Evolutionary conservation across 2,797 vertebrate species (phyloP).

Genomic region (Meda fulgida): DNA sequence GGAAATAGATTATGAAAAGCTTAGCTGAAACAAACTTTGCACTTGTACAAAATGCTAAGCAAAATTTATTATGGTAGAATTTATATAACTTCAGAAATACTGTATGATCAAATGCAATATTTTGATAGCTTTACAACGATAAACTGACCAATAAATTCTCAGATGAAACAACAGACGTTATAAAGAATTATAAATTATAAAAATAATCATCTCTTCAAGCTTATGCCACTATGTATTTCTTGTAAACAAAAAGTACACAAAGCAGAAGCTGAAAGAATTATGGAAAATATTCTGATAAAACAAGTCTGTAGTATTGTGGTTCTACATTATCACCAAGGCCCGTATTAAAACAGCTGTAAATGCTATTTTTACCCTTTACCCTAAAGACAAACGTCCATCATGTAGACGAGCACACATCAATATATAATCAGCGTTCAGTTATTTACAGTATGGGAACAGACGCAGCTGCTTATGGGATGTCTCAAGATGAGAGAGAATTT

Average conservation of each 20-base stretch:
- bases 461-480: conserved; percentile 38
- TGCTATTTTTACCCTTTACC: conserved; percentile 4
- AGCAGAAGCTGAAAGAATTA: not conserved
- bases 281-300: not conserved
- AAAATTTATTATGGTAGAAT: not conserved
- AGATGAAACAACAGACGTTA: not conserved
- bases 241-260: not conserved
- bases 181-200: too few species aligned
- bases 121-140: not conserved
- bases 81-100: not conserved
- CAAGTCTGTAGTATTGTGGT: not conserved
- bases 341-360: conserved; percentile 12
- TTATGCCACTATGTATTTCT: not conserved
- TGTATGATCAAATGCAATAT: not conserved
- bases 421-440: conserved; percentile 12
- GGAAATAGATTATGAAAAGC: conserved; percentile 44
- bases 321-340: not conserved
- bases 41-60: not conserved
- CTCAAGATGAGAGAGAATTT: conserved; percentile 42
- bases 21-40: conserved; percentile 23
- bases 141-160: not conserved
- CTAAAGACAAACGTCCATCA: not conserved
- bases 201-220: not conserved
- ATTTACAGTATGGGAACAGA: conserved; percentile 42
- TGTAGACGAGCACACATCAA: conserved; percentile 23